Percentiles rank a stretch among this genome's conserved stretches.
Evolutionary conservation across 2,797 vertebrate species (phyloP).

Genomic region (Neosilurus hyrtlii): DNA sequence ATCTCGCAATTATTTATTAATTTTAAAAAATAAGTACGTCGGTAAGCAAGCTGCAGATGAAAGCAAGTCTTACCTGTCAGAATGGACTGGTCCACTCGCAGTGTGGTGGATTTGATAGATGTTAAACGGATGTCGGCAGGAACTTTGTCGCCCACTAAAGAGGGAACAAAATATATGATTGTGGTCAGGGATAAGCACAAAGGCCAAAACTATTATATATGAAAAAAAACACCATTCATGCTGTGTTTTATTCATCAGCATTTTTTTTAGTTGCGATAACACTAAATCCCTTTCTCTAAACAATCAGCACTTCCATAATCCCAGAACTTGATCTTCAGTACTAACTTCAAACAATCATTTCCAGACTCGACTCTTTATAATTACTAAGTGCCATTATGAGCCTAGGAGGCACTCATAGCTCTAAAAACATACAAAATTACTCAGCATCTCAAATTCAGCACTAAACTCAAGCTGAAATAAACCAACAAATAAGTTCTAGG

Average conservation of each 20-base stretch:
- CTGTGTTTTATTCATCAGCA: too few relatives aligned
- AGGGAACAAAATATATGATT: slow-evolving; percentile 41
- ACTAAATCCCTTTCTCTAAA: neutral
- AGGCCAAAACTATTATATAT: neutral
- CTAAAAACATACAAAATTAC: neutral
- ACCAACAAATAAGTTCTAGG: neutral
- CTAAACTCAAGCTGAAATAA: slow-evolving; percentile 40
- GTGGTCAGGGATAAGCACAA: slow-evolving; percentile 34
- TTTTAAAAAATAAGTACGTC: too few relatives aligned
- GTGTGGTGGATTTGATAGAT: slow-evolving; percentile 96
- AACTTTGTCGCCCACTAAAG: slow-evolving; percentile 96
- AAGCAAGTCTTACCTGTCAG: slow-evolving; percentile 82
- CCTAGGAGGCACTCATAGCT: neutral
- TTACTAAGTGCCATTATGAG: neutral
- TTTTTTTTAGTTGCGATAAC: neutral
- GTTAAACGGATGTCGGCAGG: slow-evolving; percentile 96
- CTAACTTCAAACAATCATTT: neutral
- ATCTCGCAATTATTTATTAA: too few relatives aligned
- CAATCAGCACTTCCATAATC: neutral
- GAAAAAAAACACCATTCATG: neutral
- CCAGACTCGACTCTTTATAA: neutral
- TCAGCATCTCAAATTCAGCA: neutral
- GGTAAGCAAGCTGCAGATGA: too few relatives aligned
- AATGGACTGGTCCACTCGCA: slow-evolving; percentile 97
- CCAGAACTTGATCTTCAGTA: neutral